Conservation (phyloP, 1,140 invertebrate genomes). For the Drosophila bifasciata region DNA sequence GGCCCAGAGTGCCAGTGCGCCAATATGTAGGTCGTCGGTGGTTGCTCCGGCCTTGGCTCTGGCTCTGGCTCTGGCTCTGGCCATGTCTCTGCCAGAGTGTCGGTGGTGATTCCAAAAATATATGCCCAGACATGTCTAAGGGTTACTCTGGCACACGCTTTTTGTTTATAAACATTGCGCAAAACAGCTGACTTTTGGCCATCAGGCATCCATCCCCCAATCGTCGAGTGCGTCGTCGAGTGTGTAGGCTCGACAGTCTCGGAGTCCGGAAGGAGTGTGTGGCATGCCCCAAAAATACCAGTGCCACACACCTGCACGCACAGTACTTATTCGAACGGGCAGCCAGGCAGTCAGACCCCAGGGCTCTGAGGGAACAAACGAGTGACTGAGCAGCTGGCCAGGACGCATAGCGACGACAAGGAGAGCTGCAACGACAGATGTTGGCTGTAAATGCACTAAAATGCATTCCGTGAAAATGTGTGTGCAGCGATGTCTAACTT, state of each 20-base stretch:
- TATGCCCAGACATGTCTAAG: constrained; percentile 76
- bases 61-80: constrained; percentile 13
- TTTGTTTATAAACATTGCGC: constrained; percentile 83
- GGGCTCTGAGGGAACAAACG: no score
- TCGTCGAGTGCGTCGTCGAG: no score
- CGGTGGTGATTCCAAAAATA: constrained; percentile 79
- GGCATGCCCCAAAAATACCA: background rate
- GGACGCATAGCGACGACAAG: no score
- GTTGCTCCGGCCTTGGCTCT: constrained; percentile 48
- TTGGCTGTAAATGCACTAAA: constrained; percentile 25
- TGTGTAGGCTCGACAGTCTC: no score
- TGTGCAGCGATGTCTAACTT: constrained; percentile 24
- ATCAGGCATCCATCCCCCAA: constrained; percentile 49
- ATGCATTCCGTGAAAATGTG: constrained; percentile 13
- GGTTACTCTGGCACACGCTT: constrained; percentile 60
- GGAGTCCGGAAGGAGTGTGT: no score
- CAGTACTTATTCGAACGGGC: background rate
- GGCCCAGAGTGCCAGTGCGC: constrained; percentile 70
- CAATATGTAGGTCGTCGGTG: constrained; percentile 78
- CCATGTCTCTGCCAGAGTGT: constrained; percentile 5
- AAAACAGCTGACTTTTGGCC: constrained; percentile 79
- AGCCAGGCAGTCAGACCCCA: no score
- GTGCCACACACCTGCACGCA: constrained; percentile 11
- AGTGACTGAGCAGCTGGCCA: no score
- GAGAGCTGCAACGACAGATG: constrained; percentile 29